Evolutionary conservation across 2,113 vertebrate species (phyloP), one percentile per base, ranked within the genome.

Genomic region (Amazona vittata): DNA sequence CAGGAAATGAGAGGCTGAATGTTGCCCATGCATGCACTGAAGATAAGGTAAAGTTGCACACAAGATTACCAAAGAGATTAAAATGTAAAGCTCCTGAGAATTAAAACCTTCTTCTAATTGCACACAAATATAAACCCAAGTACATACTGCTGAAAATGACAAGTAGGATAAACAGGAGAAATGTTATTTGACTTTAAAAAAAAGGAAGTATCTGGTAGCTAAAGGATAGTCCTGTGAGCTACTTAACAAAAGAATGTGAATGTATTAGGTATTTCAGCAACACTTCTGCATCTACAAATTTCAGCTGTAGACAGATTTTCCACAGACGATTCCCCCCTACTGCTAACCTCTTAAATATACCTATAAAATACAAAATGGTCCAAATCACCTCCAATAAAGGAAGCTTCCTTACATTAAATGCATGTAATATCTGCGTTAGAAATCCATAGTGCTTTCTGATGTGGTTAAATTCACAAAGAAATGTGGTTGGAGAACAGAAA

Each of bases 251-350:
- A 97, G 96, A 96, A 97, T 97, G 97, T 76, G 95, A 92, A 89
- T 90, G 94, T 90, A 96, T 94, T 77, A 74, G 95, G 93, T 89
- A 86, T 97, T 96, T 97, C 95, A 96, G 93, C 94, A 96, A 96
- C 96, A 97, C 94, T 96, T 95, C 96, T 89, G 92, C 93, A 94
- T 90, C 95, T 95, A 24, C 95, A 96, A 95, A 97, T 91, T 95
- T 97, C 95, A 96, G 94, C 96, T 98, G 97, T 93, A 97, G 97
- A 97, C 97, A 97, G 97, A 97, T 97, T 97, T 97, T 97, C 91
- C 95, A 94, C 97, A 97, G 97, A 97, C 91, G 78, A 97, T 88
- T 84, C 95, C 97, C 94, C 93, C 92, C 96, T 85, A 89, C 95
- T 83, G 83, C 83, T 94, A 83, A 77, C 81, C 93, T 96, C 64